Conservation (phyloP, 2,888 invertebrate species). For the Pyrochroa serraticornis region DNA sequence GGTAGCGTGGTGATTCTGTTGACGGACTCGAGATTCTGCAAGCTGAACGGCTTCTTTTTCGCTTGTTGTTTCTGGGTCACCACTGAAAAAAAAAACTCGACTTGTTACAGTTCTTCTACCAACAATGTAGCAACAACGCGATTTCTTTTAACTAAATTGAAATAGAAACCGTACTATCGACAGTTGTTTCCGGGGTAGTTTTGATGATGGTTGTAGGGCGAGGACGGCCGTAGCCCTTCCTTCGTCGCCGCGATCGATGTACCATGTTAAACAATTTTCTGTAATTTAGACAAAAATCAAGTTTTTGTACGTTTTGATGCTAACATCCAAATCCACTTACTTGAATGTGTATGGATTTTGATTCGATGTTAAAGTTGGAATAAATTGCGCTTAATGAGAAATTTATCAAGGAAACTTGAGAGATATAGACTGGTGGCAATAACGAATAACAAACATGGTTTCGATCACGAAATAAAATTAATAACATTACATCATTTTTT, state of each 20-base stretch:
- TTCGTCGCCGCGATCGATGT: slow-evolving; percentile 2
- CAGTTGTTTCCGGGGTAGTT: slow-evolving; percentile 4
- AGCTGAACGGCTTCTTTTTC: slow-evolving; percentile 34
- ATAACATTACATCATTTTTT: no score
- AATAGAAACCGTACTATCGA: not conserved
- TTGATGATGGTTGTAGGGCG: not conserved
- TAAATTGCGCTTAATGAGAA: no score
- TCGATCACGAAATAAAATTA: no score
- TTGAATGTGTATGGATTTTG: not conserved
- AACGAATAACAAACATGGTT: no score
- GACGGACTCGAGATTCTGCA: slow-evolving; percentile 70
- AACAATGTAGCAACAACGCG: not conserved
- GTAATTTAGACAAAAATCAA: not conserved
- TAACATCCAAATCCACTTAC: not conserved
- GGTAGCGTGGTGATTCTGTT: slow-evolving; percentile 79
- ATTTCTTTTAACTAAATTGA: not conserved
- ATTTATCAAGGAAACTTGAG: no score
- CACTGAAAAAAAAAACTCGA: slow-evolving; percentile 14
- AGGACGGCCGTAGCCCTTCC: not conserved
- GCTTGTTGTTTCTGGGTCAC: slow-evolving; percentile 21
- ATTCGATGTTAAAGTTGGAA: no score
- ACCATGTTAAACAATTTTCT: slow-evolving; percentile 1
- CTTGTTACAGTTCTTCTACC: not conserved
- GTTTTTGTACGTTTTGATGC: not conserved
- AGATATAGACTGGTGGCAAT: no score